Evolutionary conservation across 2,797 vertebrate species (phyloP).

Genomic region (Bradypus variegatus): DNA sequence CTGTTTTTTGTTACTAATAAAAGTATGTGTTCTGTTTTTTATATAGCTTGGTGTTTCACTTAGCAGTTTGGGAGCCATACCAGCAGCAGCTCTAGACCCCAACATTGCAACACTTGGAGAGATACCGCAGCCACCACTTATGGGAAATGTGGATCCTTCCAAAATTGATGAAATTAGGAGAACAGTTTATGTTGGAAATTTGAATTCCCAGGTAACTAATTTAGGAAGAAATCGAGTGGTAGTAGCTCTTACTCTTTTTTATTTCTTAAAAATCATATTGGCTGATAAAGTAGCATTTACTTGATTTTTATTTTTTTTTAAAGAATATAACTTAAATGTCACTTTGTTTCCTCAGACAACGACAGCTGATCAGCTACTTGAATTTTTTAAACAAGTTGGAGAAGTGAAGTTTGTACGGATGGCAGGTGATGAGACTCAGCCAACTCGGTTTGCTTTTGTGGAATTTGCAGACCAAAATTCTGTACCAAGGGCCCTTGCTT

Average conservation of each 20-base stretch:
- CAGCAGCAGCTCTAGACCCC: slow-evolving; percentile 75
- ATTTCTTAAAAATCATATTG: neutral
- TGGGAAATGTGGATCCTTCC: slow-evolving; percentile 97
- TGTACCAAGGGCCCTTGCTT: slow-evolving; percentile 90
- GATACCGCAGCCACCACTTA: slow-evolving; percentile 87
- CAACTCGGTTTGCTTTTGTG: slow-evolving; percentile 96
- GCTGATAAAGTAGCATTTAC: neutral
- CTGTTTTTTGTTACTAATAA: neutral
- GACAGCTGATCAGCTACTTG: slow-evolving; percentile 93
- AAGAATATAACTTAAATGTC: neutral
- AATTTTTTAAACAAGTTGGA: slow-evolving; percentile 98
- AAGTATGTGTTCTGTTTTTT: neutral
- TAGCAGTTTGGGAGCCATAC: slow-evolving; percentile 80
- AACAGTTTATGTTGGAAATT: slow-evolving; percentile 96
- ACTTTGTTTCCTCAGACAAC: slow-evolving; percentile 81
- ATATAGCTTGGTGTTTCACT: slow-evolving; percentile 85
- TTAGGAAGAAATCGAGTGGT: slow-evolving; percentile 4
- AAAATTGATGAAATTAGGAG: slow-evolving; percentile 98
- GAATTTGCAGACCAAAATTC: slow-evolving; percentile 97
- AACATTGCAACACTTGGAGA: slow-evolving; percentile 76
- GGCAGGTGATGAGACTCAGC: slow-evolving; percentile 98
- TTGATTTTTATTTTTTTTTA: slow-evolving; percentile 37
- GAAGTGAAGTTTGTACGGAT: slow-evolving; percentile 98
- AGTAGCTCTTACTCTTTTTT: neutral
- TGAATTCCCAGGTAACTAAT: slow-evolving; percentile 92